phyloP scores from a whole-genome alignment of 2,113 vertebrate species.

The Gymnobelideus leadbeateri region DNA sequence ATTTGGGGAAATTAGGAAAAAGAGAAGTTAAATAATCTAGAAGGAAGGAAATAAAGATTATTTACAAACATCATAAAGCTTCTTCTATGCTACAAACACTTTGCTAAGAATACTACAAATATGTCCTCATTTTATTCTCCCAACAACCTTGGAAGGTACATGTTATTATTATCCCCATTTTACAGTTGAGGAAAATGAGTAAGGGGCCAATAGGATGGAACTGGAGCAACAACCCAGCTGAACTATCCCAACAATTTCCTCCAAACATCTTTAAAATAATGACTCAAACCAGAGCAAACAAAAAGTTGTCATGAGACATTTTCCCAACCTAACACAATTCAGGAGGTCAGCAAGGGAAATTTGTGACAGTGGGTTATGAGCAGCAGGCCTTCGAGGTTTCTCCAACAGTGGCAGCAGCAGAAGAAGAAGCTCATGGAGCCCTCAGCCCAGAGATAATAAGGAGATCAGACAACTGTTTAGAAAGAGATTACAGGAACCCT shows the following conservation, averaged over 20 bases:
- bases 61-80: background rate
- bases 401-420: background rate
- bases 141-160: background rate
- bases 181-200: background rate
- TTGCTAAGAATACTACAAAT: background rate
- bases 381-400: background rate
- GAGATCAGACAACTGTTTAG: background rate
- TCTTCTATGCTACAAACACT: background rate
- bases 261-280: background rate
- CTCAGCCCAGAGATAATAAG: background rate
- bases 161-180: background rate
- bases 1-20: background rate
- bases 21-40: background rate
- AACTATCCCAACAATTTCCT: background rate
- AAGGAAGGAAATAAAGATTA: background rate
- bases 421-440: background rate
- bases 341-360: background rate
- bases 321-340: background rate
- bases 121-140: background rate
- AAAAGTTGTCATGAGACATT: background rate
- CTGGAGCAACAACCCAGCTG: background rate
- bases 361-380: background rate
- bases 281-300: background rate
- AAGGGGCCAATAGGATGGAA: background rate
- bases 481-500: background rate